Evolutionary conservation across 2,113 vertebrate genomes (phyloP).

Genomic region (Lycaon pictus): DNA sequence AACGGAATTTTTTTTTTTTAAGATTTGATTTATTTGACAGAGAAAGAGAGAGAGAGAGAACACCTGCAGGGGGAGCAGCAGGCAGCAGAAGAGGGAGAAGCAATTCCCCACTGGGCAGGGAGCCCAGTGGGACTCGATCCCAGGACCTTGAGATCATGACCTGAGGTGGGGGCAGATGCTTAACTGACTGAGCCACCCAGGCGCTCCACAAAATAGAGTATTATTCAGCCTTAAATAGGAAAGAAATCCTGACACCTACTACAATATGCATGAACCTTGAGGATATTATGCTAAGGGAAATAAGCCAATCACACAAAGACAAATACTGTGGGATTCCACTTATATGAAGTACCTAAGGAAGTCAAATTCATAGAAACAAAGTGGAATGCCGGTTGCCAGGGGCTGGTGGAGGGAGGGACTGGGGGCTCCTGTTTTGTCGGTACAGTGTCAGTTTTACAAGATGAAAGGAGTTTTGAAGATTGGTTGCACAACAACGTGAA

Average conservation of each 20-base stretch:
- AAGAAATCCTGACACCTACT: neutral
- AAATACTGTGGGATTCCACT: neutral
- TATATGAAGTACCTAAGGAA: neutral
- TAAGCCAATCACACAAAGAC: neutral
- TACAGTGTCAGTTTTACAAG: neutral
- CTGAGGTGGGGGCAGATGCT: too few relatives aligned
- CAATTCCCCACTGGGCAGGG: too few relatives aligned
- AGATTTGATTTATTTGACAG: too few relatives aligned
- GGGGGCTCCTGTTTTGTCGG: neutral
- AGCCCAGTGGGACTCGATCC: too few relatives aligned
- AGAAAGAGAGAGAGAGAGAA: too few relatives aligned
- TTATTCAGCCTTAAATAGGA: neutral
- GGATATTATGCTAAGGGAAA: neutral
- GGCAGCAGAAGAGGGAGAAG: too few relatives aligned
- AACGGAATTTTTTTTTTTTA: neutral
- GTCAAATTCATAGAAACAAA: neutral
- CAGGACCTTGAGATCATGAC: too few relatives aligned
- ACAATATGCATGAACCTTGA: neutral
- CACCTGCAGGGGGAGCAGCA: too few relatives aligned
- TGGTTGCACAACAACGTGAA: neutral
- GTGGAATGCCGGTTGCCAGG: neutral
- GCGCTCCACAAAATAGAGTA: too few relatives aligned
- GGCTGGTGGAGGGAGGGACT: fast-evolving
- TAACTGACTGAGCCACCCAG: too few relatives aligned
- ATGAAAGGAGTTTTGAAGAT: neutral